These are phyloP conservation scores for Agriotes lineatus DNA, from an alignment of 2,888 invertebrate species.

Conservation along the genomic window DNA sequence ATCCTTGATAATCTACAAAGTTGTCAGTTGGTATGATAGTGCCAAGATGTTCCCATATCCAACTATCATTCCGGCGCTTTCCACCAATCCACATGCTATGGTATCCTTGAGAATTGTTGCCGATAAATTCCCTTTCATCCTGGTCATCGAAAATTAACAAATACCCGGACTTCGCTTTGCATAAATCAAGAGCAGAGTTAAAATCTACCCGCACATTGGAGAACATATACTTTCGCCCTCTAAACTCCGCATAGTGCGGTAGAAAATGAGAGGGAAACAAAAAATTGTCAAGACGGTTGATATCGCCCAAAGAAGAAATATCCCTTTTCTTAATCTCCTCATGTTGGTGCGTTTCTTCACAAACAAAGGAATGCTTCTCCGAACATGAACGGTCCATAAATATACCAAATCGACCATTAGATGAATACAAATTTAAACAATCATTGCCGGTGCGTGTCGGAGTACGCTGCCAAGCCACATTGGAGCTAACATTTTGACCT, in stretches of 20 bases:
- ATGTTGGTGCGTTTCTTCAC: background rate
- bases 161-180: background rate
- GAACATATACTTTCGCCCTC: background rate
- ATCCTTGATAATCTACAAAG: background rate
- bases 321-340: background rate
- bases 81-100: background rate
- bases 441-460: background rate
- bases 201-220: background rate
- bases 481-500: background rate
- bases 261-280: background rate
- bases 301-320: background rate
- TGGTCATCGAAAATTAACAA: background rate
- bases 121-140: conserved; percentile 4
- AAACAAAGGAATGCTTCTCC: conserved; percentile 1
- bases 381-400: background rate
- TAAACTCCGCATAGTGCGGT: background rate
- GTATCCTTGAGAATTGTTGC: background rate
- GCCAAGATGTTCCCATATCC: background rate
- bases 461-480: background rate
- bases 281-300: background rate
- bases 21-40: background rate
- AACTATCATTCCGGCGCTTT: background rate
- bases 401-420: background rate
- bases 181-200: background rate
- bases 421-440: background rate